Evolutionary conservation across 2,797 vertebrate genomes (phyloP), one percentile per base, ranked within the genome.

Genomic region (Parauchenoglanis punctatus): DNA sequence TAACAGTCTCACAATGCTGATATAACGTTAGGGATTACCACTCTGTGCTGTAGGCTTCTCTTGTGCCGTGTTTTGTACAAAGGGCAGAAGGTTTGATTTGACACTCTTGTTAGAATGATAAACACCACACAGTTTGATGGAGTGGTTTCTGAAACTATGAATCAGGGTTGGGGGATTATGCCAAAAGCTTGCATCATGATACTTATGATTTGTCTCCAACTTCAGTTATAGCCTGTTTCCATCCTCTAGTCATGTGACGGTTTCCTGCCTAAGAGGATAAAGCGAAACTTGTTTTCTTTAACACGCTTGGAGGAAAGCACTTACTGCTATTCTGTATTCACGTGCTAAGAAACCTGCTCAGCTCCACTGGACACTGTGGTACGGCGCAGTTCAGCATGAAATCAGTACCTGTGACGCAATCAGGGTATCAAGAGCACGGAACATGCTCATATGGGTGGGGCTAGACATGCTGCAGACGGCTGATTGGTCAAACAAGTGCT

Each of bases 21-120:
- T 67, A n/a, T 82, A 56, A 52, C 59, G 15, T 76, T 81, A 56
- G 68, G 59, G 61, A 18, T 49, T 80, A 70, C 83, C 77, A 85
- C 83, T 88, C 59, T 17, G 72, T 68, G 70, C 84, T 83, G 84
- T 83, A 76, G 49, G 49, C n/a, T 81, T 85, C 3, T 61, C 31
- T 85, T 72, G 52, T 63, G 59, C 46, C 18, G 31, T 65, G 68
- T n/a, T 65, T 68, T n/a, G 20, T 84, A 49, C 58, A 58, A 84
- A 82, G 46, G 7, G 35, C 40, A 31, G 44, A 67, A 28, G 25
- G 61, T 49, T 18, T 1, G 40, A 63, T 63, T 81, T 81, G 67
- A n/a, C 25, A 59, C 31, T 59, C 31, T 11, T 6, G 31, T 81
- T 20, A 25, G 52, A 58, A 58, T 35, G 54, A 23, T 49, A 65